These are phyloP conservation scores for Zhengitettix transpicula DNA, from an alignment of 2,888 invertebrate species.

Conservation along the genomic window DNA sequence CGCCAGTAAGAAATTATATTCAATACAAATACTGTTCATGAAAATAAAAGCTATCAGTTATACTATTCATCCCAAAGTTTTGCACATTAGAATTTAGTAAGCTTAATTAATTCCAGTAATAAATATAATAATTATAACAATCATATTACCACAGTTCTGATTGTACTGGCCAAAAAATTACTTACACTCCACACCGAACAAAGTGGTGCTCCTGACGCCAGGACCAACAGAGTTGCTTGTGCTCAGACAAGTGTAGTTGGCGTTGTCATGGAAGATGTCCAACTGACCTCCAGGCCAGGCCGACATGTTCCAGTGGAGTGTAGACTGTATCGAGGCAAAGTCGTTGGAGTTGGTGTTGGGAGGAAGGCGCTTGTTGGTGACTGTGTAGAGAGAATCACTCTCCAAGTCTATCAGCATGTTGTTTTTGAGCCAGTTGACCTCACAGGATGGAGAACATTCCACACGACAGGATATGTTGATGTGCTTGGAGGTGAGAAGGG, in stretches of 20 bases:
- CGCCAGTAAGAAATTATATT: too few species aligned
- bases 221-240: slow-evolving; percentile 59
- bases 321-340: slow-evolving; percentile 78
- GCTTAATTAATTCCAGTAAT: too few species aligned
- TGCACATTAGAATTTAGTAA: too few species aligned
- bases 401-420: slow-evolving; percentile 43
- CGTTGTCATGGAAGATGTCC: slow-evolving; percentile 58
- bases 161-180: slow-evolving; percentile 18
- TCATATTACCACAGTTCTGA: too few species aligned
- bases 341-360: slow-evolving; percentile 67
- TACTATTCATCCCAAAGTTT: too few species aligned
- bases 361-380: slow-evolving; percentile 42
- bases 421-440: slow-evolving; percentile 71
- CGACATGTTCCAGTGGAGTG: slow-evolving; percentile 74
- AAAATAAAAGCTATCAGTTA: too few species aligned
- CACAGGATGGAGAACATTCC: slow-evolving; percentile 76
- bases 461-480: slow-evolving; percentile 66
- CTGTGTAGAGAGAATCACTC: slow-evolving; percentile 5
- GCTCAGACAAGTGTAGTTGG: slow-evolving; percentile 70
- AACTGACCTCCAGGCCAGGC: slow-evolving; percentile 65
- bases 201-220: slow-evolving; percentile 67
- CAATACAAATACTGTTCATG: too few species aligned
- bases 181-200: slow-evolving; percentile 83
- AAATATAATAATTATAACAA: too few species aligned
- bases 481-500: slow-evolving; percentile 39